Conservation (phyloP, 2,113 vertebrate species). For the Morone saxatilis region DNA sequence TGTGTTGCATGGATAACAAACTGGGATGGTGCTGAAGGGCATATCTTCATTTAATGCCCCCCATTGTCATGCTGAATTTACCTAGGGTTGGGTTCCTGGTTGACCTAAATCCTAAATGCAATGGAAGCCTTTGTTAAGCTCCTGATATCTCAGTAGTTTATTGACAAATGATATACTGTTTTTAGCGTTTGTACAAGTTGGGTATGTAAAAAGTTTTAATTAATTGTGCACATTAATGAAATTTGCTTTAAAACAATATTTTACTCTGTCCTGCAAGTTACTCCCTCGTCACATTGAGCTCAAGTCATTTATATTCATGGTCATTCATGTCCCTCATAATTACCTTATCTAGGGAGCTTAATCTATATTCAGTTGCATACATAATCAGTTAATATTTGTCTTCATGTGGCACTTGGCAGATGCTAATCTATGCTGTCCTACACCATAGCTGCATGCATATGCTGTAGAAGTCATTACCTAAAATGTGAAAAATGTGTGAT, state of each 20-base stretch:
- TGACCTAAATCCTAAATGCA: constrained; percentile 35
- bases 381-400: constrained; percentile 66
- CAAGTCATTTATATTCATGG: constrained; percentile 69
- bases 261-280: constrained; percentile 25
- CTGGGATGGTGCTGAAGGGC: background rate
- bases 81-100: background rate
- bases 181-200: background rate
- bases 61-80: constrained; percentile 39
- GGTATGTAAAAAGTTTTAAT: background rate
- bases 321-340: constrained; percentile 54
- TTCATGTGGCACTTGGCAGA: constrained; percentile 45
- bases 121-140: background rate
- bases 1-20: constrained; percentile 33
- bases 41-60: constrained; percentile 9
- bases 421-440: constrained; percentile 11
- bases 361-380: constrained; percentile 66
- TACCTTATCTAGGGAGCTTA: constrained; percentile 60
- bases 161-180: background rate
- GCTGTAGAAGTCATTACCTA: background rate
- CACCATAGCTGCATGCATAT: constrained; percentile 6
- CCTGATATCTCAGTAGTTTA: background rate
- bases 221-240: background rate
- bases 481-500: constrained; percentile 19
- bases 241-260: constrained; percentile 38
- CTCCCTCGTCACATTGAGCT: constrained; percentile 32